Conservation (phyloP, 2,888 invertebrate species). For the Epirrhoe tristata region DNA sequence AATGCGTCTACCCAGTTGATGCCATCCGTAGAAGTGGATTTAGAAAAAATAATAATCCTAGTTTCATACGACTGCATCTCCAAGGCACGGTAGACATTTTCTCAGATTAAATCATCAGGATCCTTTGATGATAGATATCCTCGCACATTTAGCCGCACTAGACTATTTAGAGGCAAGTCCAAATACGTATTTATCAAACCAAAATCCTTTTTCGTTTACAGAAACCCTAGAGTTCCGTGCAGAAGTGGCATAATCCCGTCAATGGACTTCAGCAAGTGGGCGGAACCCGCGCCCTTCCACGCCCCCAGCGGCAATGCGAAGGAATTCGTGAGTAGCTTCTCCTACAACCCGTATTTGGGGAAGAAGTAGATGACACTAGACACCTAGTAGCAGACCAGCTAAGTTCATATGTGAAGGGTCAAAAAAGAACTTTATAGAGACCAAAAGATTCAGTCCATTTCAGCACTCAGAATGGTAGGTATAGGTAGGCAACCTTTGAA, state of each 20-base stretch:
- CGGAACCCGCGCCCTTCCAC: conserved; percentile 87
- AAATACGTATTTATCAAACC: too few relatives aligned
- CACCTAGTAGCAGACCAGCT: conserved; percentile 43
- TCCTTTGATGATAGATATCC: too few relatives aligned
- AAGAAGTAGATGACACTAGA: conserved; percentile 71
- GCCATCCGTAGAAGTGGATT: too few relatives aligned
- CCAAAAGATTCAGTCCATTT: not conserved
- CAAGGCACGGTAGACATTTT: too few relatives aligned
- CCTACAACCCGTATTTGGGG: conserved; percentile 79
- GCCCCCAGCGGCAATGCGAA: conserved; percentile 64
- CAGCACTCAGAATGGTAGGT: too few relatives aligned
- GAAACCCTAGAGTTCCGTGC: conserved; percentile 97
- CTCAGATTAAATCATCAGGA: too few relatives aligned
- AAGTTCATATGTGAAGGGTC: conserved; percentile 14
- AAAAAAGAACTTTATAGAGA: not conserved
- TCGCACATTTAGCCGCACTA: too few relatives aligned
- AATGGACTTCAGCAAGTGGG: conserved; percentile 96
- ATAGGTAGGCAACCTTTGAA: too few relatives aligned
- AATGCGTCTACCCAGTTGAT: too few relatives aligned
- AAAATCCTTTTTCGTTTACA: conserved; percentile 62
- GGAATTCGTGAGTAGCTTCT: conserved; percentile 88
- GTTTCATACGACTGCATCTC: too few relatives aligned
- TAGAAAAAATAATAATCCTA: too few relatives aligned
- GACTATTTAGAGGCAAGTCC: too few relatives aligned
- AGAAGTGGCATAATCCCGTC: conserved; percentile 94